A percentile compares a stretch with the other conserved stretches of the same genome.
These are phyloP conservation scores for Andrena haemorrhoa DNA, from an alignment of 2,888 invertebrate species.

Conservation along the genomic window DNA sequence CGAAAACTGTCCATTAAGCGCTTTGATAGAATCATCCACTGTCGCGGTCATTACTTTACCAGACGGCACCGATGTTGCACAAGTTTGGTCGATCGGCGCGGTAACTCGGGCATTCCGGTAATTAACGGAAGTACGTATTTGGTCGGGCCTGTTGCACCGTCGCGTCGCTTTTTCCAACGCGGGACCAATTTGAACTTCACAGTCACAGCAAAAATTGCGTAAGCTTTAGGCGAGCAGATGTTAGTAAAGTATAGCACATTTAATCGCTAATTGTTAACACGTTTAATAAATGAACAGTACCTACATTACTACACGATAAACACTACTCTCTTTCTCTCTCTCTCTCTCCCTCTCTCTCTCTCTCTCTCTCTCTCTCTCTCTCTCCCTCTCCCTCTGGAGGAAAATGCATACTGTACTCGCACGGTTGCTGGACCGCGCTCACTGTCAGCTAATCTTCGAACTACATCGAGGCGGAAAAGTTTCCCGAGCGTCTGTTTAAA, in stretches of 20 bases:
- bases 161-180: neutral
- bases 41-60: neutral
- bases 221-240: no score
- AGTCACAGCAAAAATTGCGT: no score
- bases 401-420: no score
- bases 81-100: neutral
- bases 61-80: neutral
- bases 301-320: no score
- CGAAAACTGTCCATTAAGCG: neutral
- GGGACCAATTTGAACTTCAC: neutral
- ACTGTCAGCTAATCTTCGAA: neutral
- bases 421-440: no score
- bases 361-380: no score
- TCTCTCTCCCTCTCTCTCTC: no score
- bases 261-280: no score
- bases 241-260: no score
- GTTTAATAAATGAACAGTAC: no score
- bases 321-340: no score
- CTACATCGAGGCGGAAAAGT: conserved; percentile 23
- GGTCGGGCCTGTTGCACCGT: neutral
- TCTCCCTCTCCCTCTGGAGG: no score
- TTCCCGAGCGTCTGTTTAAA: conserved; percentile 63
- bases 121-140: conserved; percentile 14
- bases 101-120: neutral
- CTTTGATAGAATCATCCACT: neutral